Evolutionary conservation across 2,113 vertebrate species (phyloP).

Genomic region (Labeo rohita): DNA sequence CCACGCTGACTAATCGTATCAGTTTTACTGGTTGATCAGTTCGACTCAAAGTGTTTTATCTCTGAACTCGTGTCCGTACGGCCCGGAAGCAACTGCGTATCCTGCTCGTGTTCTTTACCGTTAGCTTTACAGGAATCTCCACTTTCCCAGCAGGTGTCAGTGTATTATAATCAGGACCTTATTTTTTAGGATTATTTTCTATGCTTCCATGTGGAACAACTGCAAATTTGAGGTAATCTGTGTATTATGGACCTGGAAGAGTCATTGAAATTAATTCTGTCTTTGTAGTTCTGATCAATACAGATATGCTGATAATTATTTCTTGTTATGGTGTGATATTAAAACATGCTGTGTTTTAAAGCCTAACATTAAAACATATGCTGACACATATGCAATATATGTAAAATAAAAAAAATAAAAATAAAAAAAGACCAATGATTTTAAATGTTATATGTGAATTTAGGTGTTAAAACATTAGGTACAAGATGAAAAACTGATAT

Average conservation of each 20-base stretch:
- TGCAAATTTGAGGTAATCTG: not conserved
- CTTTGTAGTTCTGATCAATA: not conserved
- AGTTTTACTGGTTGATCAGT: constrained; percentile 9
- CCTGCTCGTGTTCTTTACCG: constrained; percentile 45
- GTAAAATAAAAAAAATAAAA: not conserved
- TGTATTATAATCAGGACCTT: constrained; percentile 66
- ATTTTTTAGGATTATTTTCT: not conserved
- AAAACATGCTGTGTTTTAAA: not conserved
- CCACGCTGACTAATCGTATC: constrained; percentile 10
- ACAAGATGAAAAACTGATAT: not conserved
- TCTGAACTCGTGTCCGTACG: not conserved
- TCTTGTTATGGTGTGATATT: not conserved
- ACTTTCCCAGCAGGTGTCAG: constrained; percentile 78
- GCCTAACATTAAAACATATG: too few species aligned
- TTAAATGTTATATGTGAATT: not conserved
- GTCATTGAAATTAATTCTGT: not conserved
- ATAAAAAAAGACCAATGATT: not conserved
- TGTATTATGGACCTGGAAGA: not conserved
- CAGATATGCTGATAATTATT: not conserved
- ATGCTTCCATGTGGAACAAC: not conserved
- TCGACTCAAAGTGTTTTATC: not conserved
- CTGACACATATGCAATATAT: not conserved
- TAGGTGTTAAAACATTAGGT: not conserved
- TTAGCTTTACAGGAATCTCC: constrained; percentile 55
- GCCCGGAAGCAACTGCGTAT: not conserved